Percentiles rank a stretch among this genome's conserved stretches.
Evolutionary conservation across 2,888 invertebrate genomes (phyloP).

Genomic region (Quadroppia sp.): DNA sequence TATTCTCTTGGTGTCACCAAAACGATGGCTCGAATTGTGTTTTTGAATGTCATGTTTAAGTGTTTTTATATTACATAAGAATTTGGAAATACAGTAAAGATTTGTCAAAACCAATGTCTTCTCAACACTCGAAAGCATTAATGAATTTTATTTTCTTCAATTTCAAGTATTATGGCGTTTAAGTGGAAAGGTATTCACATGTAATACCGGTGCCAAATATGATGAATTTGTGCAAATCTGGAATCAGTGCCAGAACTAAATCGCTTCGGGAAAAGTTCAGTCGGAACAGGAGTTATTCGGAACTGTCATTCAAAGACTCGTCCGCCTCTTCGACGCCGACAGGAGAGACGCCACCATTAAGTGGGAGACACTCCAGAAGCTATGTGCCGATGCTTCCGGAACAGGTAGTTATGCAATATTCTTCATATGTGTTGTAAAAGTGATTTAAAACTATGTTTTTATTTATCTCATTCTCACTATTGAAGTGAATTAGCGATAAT

Average conservation of each 20-base stretch:
- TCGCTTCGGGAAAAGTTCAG: constrained; percentile 49
- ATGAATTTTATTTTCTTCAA: background rate
- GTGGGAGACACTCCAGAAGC: constrained; percentile 7
- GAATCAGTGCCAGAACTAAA: constrained; percentile 47
- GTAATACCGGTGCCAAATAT: constrained; percentile 5
- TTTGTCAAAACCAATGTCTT: no score
- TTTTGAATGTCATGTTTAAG: no score
- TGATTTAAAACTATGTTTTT: no score
- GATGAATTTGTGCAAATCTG: constrained; percentile 45
- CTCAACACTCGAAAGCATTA: no score
- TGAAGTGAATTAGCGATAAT: no score
- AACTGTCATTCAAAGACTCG: constrained; percentile 48
- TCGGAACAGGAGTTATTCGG: constrained; percentile 49
- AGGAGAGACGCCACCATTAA: constrained; percentile 13
- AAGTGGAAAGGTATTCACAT: background rate
- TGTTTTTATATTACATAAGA: background rate
- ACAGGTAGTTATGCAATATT: constrained; percentile 33
- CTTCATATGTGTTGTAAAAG: no score
- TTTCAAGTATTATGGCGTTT: background rate
- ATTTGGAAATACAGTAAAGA: background rate
- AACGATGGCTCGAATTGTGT: no score
- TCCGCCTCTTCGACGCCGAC: constrained; percentile 41
- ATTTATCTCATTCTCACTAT: no score
- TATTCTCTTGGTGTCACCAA: no score
- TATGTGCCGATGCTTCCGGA: constrained; percentile 32